These are phyloP conservation scores for Urosaurus nigricauda DNA, from an alignment of 2,797 vertebrate genomes.

Conservation along the genomic window DNA sequence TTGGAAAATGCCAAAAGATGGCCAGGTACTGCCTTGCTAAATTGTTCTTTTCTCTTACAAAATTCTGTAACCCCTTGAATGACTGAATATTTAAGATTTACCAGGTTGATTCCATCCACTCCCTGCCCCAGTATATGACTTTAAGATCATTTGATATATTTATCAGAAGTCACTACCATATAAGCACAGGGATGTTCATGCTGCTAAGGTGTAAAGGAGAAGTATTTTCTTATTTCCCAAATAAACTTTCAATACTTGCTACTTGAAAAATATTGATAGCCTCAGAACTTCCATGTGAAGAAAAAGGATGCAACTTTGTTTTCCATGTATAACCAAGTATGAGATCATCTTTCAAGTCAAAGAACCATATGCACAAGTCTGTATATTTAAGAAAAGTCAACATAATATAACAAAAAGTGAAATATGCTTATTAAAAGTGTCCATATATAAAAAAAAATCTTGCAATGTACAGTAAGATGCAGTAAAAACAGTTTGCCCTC, in stretches of 20 bases:
- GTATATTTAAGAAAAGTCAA: conserved; percentile 85
- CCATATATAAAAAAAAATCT: conserved; percentile 85
- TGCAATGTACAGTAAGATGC: conserved; percentile 86
- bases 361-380: conserved; percentile 83
- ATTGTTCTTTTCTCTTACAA: conserved; percentile 5
- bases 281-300: conserved; percentile 79
- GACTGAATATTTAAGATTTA: neutral
- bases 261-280: conserved; percentile 75
- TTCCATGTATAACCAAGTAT: conserved; percentile 79
- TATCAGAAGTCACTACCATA: conserved; percentile 70
- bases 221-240: conserved; percentile 79
- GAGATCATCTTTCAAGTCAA: conserved; percentile 82
- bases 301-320: conserved; percentile 80
- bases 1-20: neutral
- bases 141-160: conserved; percentile 62
- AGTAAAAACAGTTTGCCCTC: conserved; percentile 83
- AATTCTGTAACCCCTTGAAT: neutral
- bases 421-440: conserved; percentile 88
- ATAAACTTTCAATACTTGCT: conserved; percentile 77
- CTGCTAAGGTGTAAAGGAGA: conserved; percentile 79
- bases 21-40: neutral
- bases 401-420: conserved; percentile 87
- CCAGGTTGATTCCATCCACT: neutral
- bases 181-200: conserved; percentile 72
- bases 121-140: conserved; percentile 33